These are phyloP conservation scores for Thalassoma bifasciatum DNA, from an alignment of 2,113 vertebrate species.

Conservation along the genomic window DNA sequence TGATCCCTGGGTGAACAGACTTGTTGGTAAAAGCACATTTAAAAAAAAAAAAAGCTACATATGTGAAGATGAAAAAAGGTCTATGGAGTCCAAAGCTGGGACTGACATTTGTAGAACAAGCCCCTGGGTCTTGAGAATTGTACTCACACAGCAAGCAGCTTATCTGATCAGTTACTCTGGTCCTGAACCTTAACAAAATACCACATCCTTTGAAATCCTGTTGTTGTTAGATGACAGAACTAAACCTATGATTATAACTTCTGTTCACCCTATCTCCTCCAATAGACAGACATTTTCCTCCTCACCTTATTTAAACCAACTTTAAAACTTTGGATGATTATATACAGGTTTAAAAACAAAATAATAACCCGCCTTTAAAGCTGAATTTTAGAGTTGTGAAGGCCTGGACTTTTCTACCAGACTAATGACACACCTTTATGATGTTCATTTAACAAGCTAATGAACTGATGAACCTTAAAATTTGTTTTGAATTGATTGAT, in stretches of 20 bases:
- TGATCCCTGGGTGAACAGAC: too few species aligned
- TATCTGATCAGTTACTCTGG: too few species aligned
- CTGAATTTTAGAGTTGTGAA: not conserved
- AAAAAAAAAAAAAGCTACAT: too few species aligned
- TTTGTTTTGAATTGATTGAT: not conserved
- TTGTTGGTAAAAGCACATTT: too few species aligned
- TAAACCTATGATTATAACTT: not conserved
- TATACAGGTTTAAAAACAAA: not conserved
- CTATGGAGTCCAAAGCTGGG: too few species aligned
- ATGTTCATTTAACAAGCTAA: not conserved
- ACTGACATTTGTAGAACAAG: too few species aligned
- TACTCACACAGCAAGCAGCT: too few species aligned
- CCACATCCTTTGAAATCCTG: not conserved
- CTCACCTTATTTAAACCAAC: not conserved
- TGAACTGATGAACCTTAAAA: conserved; percentile 7
- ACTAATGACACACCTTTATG: not conserved
- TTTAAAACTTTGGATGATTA: not conserved
- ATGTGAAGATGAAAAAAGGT: too few species aligned
- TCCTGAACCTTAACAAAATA: too few species aligned
- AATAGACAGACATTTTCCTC: not conserved
- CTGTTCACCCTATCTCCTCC: not conserved
- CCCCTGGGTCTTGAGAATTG: too few species aligned
- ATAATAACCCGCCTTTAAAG: not conserved
- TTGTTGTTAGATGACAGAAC: not conserved
- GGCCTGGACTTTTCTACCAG: not conserved